Base-by-base conservation (phyloP, 2,888 invertebrate species). In the Cataglyphis albicans region DNA sequence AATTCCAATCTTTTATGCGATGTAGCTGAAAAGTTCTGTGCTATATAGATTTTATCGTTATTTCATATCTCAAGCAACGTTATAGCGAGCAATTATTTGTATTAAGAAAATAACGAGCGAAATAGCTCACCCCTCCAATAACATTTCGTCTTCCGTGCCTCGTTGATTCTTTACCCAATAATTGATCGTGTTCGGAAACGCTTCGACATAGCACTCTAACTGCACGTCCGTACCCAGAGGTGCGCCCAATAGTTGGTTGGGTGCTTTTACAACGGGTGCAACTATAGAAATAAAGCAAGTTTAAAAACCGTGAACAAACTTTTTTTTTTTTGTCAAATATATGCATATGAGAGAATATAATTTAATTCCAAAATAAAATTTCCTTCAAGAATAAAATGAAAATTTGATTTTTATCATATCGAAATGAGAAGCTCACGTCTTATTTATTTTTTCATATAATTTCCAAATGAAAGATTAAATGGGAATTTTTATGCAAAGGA, bases 241-340 rank as follows among this genome's bases (percentile, higher is more conserved):
- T 1, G 98, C 97, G 25, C 98, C 98, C 70, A 98, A 95, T 91
- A 98, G 95, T 95, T 98, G 98, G 95, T 98, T 98, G 90, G 98
- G 97, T 90, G 98, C 98, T 95, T 97, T 98, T 87, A 98, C 98
- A 93, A 97, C 97, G 44, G 98, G 98, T 75, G 97, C 97, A 95
- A 98, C 98, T 98, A 96, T 75, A 89, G 85, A 88, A 90, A 67
- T 78, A 61, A 67, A 67, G n/a, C 32, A 35, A 55, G 38, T 55
- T 15, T 80, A 61, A 29, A 25, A 55, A 67, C 41, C 5, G 67
- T n/a, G 10, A 52, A n/a, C 9, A 29, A 32, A 38, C 12, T 25
- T 21, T n/a, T 48, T 52, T 48, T 52, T 10, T 38, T 38, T 10
- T 4, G 18, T 48, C 25, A 15, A 52, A 35, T 52, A 52, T 52